Base-by-base conservation (phyloP, 2,113 vertebrate species). In the Eonycteris spelaea region DNA sequence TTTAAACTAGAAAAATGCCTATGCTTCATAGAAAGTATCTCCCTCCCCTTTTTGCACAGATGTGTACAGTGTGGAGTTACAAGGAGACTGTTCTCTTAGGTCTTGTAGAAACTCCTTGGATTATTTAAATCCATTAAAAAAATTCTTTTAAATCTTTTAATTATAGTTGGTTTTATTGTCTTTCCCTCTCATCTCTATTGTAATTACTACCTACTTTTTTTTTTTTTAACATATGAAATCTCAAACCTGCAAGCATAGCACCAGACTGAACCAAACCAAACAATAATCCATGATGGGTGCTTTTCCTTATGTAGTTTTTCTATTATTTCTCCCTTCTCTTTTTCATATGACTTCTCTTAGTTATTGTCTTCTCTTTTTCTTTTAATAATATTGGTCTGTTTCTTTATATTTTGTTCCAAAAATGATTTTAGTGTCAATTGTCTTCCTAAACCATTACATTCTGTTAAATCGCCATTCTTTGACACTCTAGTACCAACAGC, bases 1-100 rank as follows among this genome's bases (percentile, higher is more conserved):
- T 91, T 90, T 95, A 95, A 96, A 90, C 33, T 51, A 82, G 40
- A 57, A 89, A 93, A 94, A 94, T 63, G 38, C n/a, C 55, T 45
- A 12, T 2, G 21, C 30, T 59, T 96, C 73, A 87, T n/a, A 65
- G n/a, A 71, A 87, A 85, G n/a, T 57, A 38, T 24, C 4, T 24
- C 73, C 3, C 19, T 61, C 45, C 30, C 67, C 14, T 26, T 43
- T 57, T 63, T 59, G 10, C 91, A 70, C 45, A 67, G 24, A 96
- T 73, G 16, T 53, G 9, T 55, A 45, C 79, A 45, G 79, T 43
- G 22, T 57, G 59, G 8, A 78, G 38, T 80, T 71, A 71, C 4
- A 35, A 73, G 73, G 43, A 75, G 12, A 75, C 1, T n/a, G 2
- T 53, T 18, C 28, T 70, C 63, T 33, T 33, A 45, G 33, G 51